Evolutionary conservation across 1,140 invertebrate genomes (phyloP), one percentile per base, ranked within the genome.

Genomic region (Lethrus apterus): DNA sequence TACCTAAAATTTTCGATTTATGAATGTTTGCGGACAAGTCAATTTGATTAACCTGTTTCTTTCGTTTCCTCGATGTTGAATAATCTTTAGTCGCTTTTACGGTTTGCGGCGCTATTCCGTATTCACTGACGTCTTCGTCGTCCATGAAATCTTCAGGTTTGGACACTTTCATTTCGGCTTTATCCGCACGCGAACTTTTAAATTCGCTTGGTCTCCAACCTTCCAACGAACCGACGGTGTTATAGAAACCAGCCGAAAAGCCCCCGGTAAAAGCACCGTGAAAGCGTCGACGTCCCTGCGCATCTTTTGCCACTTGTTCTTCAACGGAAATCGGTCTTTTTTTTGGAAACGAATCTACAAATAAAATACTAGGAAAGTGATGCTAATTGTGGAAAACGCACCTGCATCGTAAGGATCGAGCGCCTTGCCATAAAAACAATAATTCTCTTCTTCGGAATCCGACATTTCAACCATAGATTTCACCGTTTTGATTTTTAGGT

Each of bases 251-350:
- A 19, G 97, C 96, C 31, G 93, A 95, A 64, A 99, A 99, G 2
- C 96, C 97, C 2, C 97, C 96, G 4, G 95, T 99, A 65, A 99
- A 99, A 0, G 96, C 96, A 24, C 97, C 97, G 73, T 99, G 97
- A 69, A 99, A 99, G 56, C 97, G 69, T 18, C 91, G 72, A 55
- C 89, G 74, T 1, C 94, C 95, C 68, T 91, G 80, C 35, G 83
- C 83, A 70, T 98, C 96, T 36, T 80, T 84, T 0, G 87, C 94
- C 58, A 86, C 81, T 68, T 97, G 89, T 59, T 98, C 92, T 68
- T 91, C 84, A 34, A 93, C 70, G n/a, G 76, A 70, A 17, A 84
- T 75, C 8, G 89, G 84, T 54, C 86, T 88, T 61, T 92, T 93
- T 31, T 78, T 73, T 2, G 86, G 81, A 30, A 89, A 66, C 49